phyloP scores from a whole-genome alignment of 2,888 invertebrate genomes.

The Limnephilus rhombicus region DNA sequence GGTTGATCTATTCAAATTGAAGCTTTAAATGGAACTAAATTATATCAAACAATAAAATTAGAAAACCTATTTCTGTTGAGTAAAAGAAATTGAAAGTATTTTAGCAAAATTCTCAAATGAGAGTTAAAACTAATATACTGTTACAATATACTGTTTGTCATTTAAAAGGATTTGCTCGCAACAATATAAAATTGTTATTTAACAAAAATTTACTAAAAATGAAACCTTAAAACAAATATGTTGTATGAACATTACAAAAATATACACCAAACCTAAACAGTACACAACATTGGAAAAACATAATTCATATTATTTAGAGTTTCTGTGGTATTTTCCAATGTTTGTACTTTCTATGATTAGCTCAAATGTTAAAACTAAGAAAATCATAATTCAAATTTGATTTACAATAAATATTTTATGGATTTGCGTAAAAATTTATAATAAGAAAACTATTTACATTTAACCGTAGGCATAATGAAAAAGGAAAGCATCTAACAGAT shows the following conservation, averaged over 20 bases:
- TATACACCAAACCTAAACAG: constrained; percentile 16
- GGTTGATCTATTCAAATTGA: not conserved
- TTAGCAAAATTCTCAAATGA: too few species aligned
- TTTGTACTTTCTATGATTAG: not conserved
- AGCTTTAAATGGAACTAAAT: not conserved
- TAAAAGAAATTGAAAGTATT: not conserved
- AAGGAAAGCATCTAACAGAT: not conserved
- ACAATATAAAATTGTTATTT: not conserved
- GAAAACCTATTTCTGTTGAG: not conserved
- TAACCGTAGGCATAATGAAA: not conserved
- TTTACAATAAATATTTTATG: constrained; percentile 1
- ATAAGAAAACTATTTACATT: not conserved
- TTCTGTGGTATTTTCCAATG: not conserved
- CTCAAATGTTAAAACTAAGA: not conserved
- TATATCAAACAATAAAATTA: not conserved
- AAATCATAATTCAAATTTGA: not conserved
- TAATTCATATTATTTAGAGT: not conserved
- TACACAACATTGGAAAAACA: not conserved
- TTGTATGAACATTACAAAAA: constrained; percentile 28
- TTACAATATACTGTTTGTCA: not conserved
- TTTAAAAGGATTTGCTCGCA: not conserved
- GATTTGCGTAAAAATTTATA: not conserved
- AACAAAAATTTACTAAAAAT: constrained; percentile 10
- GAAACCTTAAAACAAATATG: constrained; percentile 30
- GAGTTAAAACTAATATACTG: not conserved